Base-by-base conservation (phyloP, 2,113 vertebrate species). In the Cyprinus carpio region DNA sequence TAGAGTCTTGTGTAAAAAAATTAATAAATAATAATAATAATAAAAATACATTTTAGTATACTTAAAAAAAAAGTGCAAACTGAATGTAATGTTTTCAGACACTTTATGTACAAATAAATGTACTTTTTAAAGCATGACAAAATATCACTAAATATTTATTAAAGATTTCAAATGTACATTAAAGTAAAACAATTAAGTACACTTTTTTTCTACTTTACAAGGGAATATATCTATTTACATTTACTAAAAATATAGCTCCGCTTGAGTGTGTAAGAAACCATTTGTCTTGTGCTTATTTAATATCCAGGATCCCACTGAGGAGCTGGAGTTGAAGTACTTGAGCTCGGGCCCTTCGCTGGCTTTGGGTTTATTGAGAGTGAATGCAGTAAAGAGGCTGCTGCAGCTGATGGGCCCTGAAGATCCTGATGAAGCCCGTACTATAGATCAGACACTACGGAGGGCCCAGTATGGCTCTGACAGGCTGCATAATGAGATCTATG, bases 351-450 rank as follows among this genome's bases (percentile, higher is more conserved):
- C 92, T n/a, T 92, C 90, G 46, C 86, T 95, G 0, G 91, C 93
- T 88, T 87, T 96, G 60, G 94, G 95, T 88, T 92, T 95, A 23
- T 91, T 93, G 84, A 91, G 94, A 65, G 87, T 90, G 72, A 94
- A 95, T 3, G 93, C 95, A 65, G 91, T 95, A 86, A 92, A 91
- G 87, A 94, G 91, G 78, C 89, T 95, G 74, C 46, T 95, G 80
- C 92, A 95, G 56, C 37, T 95, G 60, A 88, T 95, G 71, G 91
- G 92, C 2, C 92, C 93, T 1, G 92, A 94, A 84, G 93, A 95
- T 65, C 91, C 92, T 2, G 31, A 65, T 0, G 13, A 85, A 82
- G 91, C 91, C 20, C 87, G 82, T n/a, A 78, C 67, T 2, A 46
- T 91, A 27, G 90, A 94, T 72, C 92, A 91, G 0, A 69, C 51